phyloP scores from a whole-genome alignment of 92 coral and sea anemone species.

The Epizoanthus fatuus region DNA sequence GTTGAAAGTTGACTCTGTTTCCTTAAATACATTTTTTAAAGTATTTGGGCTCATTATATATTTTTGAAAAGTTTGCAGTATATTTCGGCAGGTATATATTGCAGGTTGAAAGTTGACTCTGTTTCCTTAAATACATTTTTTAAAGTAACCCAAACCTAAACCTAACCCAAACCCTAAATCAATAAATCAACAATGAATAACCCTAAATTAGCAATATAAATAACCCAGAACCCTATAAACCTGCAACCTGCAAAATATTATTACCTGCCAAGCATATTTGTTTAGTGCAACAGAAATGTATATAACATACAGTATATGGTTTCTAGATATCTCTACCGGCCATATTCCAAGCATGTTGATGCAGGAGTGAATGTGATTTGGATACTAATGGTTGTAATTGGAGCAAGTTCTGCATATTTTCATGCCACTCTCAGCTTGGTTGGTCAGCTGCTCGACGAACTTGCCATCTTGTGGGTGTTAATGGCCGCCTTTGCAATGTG shows the following conservation, averaged over 20 bases:
- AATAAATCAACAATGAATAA: not conserved
- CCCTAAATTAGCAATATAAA: not conserved
- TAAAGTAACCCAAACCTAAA: no score
- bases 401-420: constrained; percentile 93
- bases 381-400: constrained; percentile 84
- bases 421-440: constrained; percentile 98
- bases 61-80: no score
- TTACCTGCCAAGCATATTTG: no score
- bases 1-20: no score
- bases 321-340: constrained; percentile 91
- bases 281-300: no score
- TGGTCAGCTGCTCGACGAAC: constrained; percentile 94
- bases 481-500: constrained; percentile 93
- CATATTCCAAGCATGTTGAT: constrained; percentile 88
- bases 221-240: no score
- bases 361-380: constrained; percentile 86
- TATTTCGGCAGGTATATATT: no score
- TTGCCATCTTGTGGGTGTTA: constrained; percentile 95
- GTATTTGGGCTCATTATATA: no score
- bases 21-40: not conserved
- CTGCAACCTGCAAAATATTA: no score
- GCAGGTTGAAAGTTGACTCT: no score
- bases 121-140: not conserved
- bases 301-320: not conserved
- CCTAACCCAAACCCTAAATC: no score